Evolutionary conservation across 2,888 invertebrate genomes (phyloP).

Genomic region (Galerucella calmariensis): DNA sequence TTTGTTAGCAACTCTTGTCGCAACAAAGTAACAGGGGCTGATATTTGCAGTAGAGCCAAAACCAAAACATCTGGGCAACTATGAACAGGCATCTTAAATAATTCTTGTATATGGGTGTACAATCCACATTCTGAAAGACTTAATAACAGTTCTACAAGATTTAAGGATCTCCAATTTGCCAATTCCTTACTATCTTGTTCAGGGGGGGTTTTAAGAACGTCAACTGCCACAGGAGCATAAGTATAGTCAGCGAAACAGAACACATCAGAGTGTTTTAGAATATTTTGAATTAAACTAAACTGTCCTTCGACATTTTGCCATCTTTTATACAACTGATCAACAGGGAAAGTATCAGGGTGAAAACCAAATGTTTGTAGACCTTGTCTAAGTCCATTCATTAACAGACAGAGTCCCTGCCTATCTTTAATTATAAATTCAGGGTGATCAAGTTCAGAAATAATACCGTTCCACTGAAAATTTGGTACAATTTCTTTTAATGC

Average conservation of each 20-base stretch:
- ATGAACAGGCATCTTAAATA: conserved; percentile 91
- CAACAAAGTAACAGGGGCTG: conserved; percentile 80
- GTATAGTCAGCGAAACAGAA: conserved; percentile 95
- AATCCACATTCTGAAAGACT: conserved; percentile 89
- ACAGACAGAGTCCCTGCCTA: conserved; percentile 82
- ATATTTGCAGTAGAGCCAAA: conserved; percentile 88
- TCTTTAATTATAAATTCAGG: conserved; percentile 90
- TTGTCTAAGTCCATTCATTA: conserved; percentile 82
- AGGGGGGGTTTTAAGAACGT: conserved; percentile 92
- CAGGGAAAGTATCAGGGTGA: conserved; percentile 82
- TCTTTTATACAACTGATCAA: conserved; percentile 87
- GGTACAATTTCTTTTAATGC: conserved; percentile 90
- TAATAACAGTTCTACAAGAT: conserved; percentile 88
- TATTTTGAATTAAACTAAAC: conserved; percentile 86
- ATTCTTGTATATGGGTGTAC: conserved; percentile 83
- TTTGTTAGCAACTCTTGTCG: conserved; percentile 89
- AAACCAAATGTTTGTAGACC: conserved; percentile 79
- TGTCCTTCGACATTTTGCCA: conserved; percentile 96
- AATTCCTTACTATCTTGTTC: conserved; percentile 96
- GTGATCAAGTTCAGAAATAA: conserved; percentile 91
- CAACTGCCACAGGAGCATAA: conserved; percentile 86
- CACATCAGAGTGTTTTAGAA: conserved; percentile 90
- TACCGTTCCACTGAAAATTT: conserved; percentile 91
- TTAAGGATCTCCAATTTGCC: conserved; percentile 91
- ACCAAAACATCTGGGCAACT: conserved; percentile 95